These are phyloP conservation scores for Chelon labrosus DNA, from an alignment of 2,797 vertebrate species.

Conservation along the genomic window DNA sequence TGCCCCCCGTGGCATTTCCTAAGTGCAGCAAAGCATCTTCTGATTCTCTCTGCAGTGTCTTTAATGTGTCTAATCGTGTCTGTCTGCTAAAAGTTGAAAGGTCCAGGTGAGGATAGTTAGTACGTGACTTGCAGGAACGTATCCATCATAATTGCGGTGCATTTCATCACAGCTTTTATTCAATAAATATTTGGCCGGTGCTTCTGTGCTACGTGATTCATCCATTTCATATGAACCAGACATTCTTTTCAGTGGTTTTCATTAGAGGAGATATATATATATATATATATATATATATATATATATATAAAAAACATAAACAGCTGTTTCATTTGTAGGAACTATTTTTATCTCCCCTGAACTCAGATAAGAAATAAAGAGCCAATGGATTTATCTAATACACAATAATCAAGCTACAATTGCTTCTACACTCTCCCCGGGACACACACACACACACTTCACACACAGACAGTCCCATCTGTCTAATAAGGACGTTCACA, in stretches of 20 bases:
- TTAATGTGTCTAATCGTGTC: conserved; percentile 54
- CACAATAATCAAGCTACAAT: conserved; percentile 71
- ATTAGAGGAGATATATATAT: conserved; percentile 40
- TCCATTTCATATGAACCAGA: conserved; percentile 40
- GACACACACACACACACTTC: conserved; percentile 30
- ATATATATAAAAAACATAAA: conserved; percentile 50
- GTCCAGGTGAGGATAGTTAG: conserved; percentile 54
- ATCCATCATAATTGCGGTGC: conserved; percentile 24
- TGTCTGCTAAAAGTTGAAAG: conserved; percentile 54
- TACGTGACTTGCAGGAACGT: conserved; percentile 24
- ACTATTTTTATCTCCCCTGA: conserved; percentile 45
- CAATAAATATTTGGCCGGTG: conserved; percentile 25
- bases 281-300: conserved; percentile 5
- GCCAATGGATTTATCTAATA: conserved; percentile 58
- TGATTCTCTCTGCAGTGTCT: conserved; percentile 38
- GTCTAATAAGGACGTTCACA: conserved; percentile 77
- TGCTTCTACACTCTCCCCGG: conserved; percentile 47
- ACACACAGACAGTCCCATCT: conserved; percentile 62
- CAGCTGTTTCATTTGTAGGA: conserved; percentile 53
- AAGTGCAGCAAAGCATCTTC: conserved; percentile 44
- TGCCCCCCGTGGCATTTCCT: conserved; percentile 60
- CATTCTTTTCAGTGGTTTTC: conserved; percentile 32
- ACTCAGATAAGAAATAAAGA: conserved; percentile 54
- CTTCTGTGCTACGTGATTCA: conserved; percentile 25
- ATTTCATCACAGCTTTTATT: conserved; percentile 25